A percentile compares a stretch with the other conserved stretches of the same genome.
Conservation (phyloP, 2,888 invertebrate genomes). For the Tipula vernalis region DNA sequence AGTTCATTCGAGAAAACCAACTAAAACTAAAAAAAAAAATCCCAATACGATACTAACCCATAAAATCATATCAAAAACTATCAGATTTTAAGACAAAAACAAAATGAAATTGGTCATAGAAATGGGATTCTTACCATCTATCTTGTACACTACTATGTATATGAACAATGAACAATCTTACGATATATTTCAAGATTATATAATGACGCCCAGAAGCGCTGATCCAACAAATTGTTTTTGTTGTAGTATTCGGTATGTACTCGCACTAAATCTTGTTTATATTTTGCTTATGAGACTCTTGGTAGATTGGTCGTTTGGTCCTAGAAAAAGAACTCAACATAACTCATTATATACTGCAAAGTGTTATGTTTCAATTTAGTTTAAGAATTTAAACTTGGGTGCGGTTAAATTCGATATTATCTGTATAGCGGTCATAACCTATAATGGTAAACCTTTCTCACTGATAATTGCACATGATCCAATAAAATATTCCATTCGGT, state of each 20-base stretch:
- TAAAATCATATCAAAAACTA: neutral
- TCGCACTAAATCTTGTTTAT: neutral
- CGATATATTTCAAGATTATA: neutral
- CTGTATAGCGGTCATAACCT: no score
- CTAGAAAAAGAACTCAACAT: neutral
- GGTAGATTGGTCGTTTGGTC: neutral
- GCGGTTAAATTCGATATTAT: no score
- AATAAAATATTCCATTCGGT: no score
- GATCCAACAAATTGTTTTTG: neutral
- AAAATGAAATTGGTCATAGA: neutral
- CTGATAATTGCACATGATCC: no score
- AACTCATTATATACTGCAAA: neutral
- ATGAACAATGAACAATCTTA: neutral
- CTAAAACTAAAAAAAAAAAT: neutral
- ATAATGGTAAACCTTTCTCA: no score
- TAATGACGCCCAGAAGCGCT: neutral
- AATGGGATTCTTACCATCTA: neutral
- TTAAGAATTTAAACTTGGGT: no score
- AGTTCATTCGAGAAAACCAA: neutral
- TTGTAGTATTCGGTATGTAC: neutral
- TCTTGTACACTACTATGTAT: neutral
- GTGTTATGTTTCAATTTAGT: no score
- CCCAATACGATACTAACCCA: neutral
- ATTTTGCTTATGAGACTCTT: neutral
- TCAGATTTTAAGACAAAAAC: neutral